Conservation (phyloP, 2,888 invertebrate species). For the Eulithis testata region DNA sequence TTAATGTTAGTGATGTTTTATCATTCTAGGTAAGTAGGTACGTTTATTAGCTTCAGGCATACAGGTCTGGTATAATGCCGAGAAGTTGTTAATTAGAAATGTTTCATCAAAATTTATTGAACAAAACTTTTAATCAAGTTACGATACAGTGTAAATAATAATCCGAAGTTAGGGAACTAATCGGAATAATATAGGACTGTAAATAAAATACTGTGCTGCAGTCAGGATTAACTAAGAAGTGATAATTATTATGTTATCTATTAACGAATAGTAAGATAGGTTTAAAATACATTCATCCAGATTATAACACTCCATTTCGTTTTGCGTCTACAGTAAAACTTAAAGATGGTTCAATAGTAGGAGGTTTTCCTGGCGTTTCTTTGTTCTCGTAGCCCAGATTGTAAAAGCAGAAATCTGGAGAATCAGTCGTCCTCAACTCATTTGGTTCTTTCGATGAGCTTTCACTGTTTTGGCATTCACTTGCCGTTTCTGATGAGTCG, state of each 20-base stretch:
- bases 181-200: too few relatives aligned
- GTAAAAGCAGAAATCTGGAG: slow-evolving; percentile 44
- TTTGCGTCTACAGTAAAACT: slow-evolving; percentile 54
- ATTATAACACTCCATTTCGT: slow-evolving; percentile 36
- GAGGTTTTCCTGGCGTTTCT: slow-evolving; percentile 34
- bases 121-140: slow-evolving; percentile 7
- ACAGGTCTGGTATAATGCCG: slow-evolving; percentile 26
- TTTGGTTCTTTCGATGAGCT: slow-evolving; percentile 16
- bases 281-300: neutral
- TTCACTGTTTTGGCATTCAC: slow-evolving; percentile 33
- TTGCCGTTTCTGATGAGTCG: slow-evolving; percentile 35
- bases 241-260: neutral
- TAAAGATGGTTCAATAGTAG: slow-evolving; percentile 57
- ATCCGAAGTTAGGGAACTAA: slow-evolving; percentile 6
- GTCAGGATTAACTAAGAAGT: too few relatives aligned
- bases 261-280: neutral
- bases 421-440: slow-evolving; percentile 12
- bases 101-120: slow-evolving; percentile 17
- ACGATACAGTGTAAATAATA: slow-evolving; percentile 7
- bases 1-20: slow-evolving; percentile 6
- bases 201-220: too few relatives aligned
- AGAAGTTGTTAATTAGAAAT: slow-evolving; percentile 38
- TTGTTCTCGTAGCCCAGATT: slow-evolving; percentile 51
- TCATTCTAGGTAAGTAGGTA: slow-evolving; percentile 2
- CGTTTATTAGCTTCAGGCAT: slow-evolving; percentile 7